Evolutionary conservation across 2,888 invertebrate species (phyloP).

Genomic region (Sturmia bella): DNA sequence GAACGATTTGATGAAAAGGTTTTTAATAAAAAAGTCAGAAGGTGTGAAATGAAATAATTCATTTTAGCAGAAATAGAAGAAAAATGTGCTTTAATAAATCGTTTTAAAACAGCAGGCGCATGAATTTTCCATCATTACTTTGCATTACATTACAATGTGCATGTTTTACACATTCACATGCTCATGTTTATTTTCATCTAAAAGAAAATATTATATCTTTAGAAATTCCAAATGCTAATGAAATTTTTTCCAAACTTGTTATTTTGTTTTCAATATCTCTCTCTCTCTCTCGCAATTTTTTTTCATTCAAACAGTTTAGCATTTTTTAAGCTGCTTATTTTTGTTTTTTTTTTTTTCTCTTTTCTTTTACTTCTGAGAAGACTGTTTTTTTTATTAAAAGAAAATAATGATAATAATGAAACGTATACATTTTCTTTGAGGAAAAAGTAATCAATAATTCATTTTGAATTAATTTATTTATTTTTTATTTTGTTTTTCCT

Average conservation of each 20-base stretch:
- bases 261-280: neutral
- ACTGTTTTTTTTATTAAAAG: neutral
- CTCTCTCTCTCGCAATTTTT: neutral
- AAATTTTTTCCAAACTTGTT: conserved; percentile 10
- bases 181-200: neutral
- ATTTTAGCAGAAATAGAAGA: neutral
- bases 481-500: neutral
- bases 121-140: conserved; percentile 11
- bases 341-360: neutral
- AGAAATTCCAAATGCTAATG: conserved; percentile 7
- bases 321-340: conserved; percentile 16
- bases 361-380: neutral
- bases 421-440: conserved; percentile 5
- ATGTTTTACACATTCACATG: too few relatives aligned
- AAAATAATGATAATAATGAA: conserved; percentile 13
- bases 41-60: neutral
- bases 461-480: conserved; percentile 38
- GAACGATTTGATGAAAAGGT: neutral
- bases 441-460: conserved; percentile 53
- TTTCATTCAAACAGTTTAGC: conserved; percentile 2
- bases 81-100: neutral
- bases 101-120: neutral
- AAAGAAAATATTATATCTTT: neutral
- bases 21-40: neutral
- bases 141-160: neutral